Evolutionary conservation across 2,113 vertebrate genomes (phyloP), one percentile per base, ranked within the genome.

Genomic region (Lutjanus erythropterus): DNA sequence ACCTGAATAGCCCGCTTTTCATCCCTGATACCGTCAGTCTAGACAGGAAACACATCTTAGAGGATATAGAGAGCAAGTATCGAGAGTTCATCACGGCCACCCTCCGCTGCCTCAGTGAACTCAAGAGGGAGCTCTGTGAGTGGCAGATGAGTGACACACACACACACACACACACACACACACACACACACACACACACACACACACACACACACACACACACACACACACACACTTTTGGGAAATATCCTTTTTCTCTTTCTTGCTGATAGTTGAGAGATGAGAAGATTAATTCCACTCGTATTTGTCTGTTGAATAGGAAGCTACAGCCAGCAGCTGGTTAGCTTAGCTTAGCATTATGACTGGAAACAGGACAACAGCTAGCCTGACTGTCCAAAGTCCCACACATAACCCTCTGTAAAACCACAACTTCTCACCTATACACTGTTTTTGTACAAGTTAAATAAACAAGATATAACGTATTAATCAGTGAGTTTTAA

Each of bases 61-160:
- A 94, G 67, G 90, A 91, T 47, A 71, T 94, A 2, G 93, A 95
- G 84, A 74, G 59, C 85, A 93, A 89, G 69, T 94, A 94, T 44
- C 85, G 93, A 21, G 87, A 92, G 37, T 94, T 94, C 83, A 94
- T 94, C 87, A 87, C 88, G 0, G 84, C 91, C 59, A 94, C 91
- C 10, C 90, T 94, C 3, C 86, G 83, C 68, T 93, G 92, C 78
- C 91, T 93, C 42, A 91, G 85, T 23, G 93, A 93, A 31, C 90
- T 94, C 44, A 94, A 95, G 84, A 86, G 89, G 75, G 91, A 93
- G 73, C 93, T 94, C 61, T 90, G 93, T 95, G 78, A 91, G 92
- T 92, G 55, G 25, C 78, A 58, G 16, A 56, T 19, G 16, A 33
- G 42, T 23, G 25, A 53, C 50, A 35, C 35, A 56, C n/a, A n/a